These are phyloP conservation scores for Mustela lutreola DNA, from an alignment of 2,113 vertebrate genomes.

Conservation along the genomic window DNA sequence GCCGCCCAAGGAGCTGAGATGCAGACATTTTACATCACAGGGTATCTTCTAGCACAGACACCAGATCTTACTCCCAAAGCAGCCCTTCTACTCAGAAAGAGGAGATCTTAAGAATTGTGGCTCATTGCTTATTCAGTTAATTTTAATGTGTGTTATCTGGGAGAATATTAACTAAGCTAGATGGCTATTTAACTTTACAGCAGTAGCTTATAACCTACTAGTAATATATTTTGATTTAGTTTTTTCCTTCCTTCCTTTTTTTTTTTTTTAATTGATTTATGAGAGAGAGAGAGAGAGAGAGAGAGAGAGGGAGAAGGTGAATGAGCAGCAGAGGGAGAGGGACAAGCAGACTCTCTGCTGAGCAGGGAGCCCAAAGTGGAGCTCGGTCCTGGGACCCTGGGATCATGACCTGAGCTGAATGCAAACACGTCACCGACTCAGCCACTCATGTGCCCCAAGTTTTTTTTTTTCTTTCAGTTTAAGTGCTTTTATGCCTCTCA, in stretches of 20 bases:
- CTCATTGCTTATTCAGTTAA: background rate
- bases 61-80: background rate
- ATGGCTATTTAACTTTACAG: background rate
- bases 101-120: background rate
- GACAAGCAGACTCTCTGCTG: background rate
- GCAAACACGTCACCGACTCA: background rate
- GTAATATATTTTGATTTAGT: background rate
- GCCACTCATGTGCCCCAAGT: background rate
- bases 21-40: background rate
- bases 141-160: conserved; percentile 5
- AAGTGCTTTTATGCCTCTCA: background rate
- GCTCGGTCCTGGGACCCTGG: background rate
- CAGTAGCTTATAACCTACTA: background rate
- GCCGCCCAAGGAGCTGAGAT: background rate
- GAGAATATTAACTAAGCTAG: background rate
- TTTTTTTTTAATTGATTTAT: background rate
- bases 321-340: background rate
- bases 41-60: background rate
- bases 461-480: background rate
- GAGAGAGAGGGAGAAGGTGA: background rate
- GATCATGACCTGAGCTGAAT: background rate
- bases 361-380: background rate
- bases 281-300: background rate
- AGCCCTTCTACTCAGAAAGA: background rate
- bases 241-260: background rate